Evolutionary conservation across 2,888 invertebrate genomes (phyloP), one percentile per base, ranked within the genome.

Genomic region (Caenorhabditis doughertyi): DNA sequence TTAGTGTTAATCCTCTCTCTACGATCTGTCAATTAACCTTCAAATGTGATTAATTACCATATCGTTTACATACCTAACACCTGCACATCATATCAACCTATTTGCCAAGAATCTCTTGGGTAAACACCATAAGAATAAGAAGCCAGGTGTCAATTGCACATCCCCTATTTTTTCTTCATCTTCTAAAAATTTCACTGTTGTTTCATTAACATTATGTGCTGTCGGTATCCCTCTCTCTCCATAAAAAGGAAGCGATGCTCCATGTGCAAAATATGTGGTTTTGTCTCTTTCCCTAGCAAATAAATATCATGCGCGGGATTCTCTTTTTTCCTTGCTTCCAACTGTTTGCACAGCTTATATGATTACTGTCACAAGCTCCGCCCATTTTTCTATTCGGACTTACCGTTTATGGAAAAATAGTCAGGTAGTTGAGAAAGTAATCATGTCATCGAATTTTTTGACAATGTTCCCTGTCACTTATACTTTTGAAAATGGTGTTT

Each of bases 401-500:
- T 18, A 35, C 58, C 39, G 32, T 58, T 58, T 58, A 39, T 47
- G 58, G 32, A 4, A 18, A 18, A 27, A 3, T 5, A 3, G 21
- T 18, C 21, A 3, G 16, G 3, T 29, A 16, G 27, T 25, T 3
- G 23, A n/a, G n/a, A n/a, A n/a, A n/a, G 29, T 58, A 32, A 32
- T 32, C 9, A 35, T n/a, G 35, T 44, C 60, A 23, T 42, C 68
- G 9, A 70, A 71, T 35, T 72, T 72, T 27, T 35, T 72, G 18
- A 39, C 71, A 2, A 72, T 72, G 71, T 72, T 72, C 35, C 71
- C 79, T 3, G 60, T 77, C 7, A 72, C 65, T 13, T 79, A 79
- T 42, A 72, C 79, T 5, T 79, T 79, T 42, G 72, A 79, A 11
- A 79, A 79, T 44, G 79, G 72, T 0, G 60, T 72, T 7, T 79